phyloP scores from a whole-genome alignment of 37 sponge, comb jelly and placozoan species.

The Oscarella lobularis region DNA sequence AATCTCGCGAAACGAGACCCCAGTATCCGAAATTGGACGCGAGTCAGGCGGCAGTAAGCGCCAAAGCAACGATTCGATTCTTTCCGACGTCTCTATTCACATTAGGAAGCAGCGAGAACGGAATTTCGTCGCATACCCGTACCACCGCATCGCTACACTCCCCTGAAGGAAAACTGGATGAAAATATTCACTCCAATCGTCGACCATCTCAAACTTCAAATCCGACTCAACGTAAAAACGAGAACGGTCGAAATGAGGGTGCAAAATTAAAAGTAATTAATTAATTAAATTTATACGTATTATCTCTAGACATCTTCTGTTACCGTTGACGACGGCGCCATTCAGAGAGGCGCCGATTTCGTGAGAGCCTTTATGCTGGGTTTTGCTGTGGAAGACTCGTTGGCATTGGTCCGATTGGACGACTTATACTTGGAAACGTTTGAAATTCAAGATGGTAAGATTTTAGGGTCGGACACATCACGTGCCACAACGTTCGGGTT shows the following conservation, averaged over 20 bases:
- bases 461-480: background rate
- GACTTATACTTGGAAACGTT: conserved; percentile 94
- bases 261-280: background rate
- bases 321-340: conserved; percentile 79
- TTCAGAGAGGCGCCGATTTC: conserved; percentile 96
- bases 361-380: conserved; percentile 93
- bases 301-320: conserved; percentile 57
- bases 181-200: conserved; percentile 96
- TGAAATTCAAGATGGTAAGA: conserved; percentile 81
- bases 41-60: background rate
- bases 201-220: conserved; percentile 91
- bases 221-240: conserved; percentile 83
- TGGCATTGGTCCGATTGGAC: conserved; percentile 90
- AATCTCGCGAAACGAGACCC: background rate
- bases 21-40: background rate
- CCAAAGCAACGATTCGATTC: conserved; percentile 4
- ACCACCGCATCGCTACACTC: conserved; percentile 79
- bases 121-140: conserved; percentile 75
- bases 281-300: background rate
- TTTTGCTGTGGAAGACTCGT: conserved; percentile 91
- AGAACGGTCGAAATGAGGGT: conserved; percentile 86
- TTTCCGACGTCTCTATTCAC: conserved; percentile 7
- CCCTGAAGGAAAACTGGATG: conserved; percentile 99
- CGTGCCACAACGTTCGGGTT: background rate
- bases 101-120: conserved; percentile 20